These are phyloP conservation scores for Drosophila ironensis DNA, from an alignment of 1,140 invertebrate species.

Conservation along the genomic window DNA sequence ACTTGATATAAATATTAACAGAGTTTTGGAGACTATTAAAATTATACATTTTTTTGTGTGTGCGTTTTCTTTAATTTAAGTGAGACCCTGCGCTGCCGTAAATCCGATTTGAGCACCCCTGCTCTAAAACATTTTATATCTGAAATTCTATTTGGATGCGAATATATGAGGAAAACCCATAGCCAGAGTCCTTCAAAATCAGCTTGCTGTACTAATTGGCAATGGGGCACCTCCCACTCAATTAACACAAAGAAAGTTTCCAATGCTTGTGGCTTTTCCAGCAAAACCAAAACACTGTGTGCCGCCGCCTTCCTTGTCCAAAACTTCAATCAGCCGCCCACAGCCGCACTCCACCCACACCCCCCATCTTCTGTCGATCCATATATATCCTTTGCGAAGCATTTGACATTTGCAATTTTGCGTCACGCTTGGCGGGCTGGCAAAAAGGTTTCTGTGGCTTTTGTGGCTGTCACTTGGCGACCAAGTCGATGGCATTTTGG, in stretches of 20 bases:
- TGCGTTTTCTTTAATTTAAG: too few relatives aligned
- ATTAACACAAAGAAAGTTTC: slow-evolving; percentile 54
- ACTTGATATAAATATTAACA: too few relatives aligned
- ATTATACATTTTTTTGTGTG: too few relatives aligned
- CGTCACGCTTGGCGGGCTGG: slow-evolving; percentile 43
- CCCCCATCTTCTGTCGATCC: slow-evolving; percentile 2
- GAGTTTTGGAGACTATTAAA: too few relatives aligned
- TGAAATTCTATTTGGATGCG: too few relatives aligned
- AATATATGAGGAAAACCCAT: too few relatives aligned
- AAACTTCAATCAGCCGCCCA: background rate
- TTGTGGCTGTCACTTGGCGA: slow-evolving; percentile 62
- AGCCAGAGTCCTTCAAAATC: background rate
- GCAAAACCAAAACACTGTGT: slow-evolving; percentile 38
- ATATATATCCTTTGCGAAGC: slow-evolving; percentile 3
- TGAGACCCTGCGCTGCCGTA: too few relatives aligned
- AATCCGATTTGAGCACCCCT: too few relatives aligned
- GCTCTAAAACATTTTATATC: too few relatives aligned
- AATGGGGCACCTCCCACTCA: slow-evolving; percentile 38
- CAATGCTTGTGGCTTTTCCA: slow-evolving; percentile 47
- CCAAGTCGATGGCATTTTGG: slow-evolving; percentile 30
- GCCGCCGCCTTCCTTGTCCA: too few relatives aligned
- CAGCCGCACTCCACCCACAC: background rate
- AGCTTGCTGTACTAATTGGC: slow-evolving; percentile 46
- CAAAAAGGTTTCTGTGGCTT: slow-evolving; percentile 63
- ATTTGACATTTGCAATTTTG: slow-evolving; percentile 57